Base-by-base conservation (phyloP, 1,140 invertebrate species). In the Dinoponera quadriceps region DNA sequence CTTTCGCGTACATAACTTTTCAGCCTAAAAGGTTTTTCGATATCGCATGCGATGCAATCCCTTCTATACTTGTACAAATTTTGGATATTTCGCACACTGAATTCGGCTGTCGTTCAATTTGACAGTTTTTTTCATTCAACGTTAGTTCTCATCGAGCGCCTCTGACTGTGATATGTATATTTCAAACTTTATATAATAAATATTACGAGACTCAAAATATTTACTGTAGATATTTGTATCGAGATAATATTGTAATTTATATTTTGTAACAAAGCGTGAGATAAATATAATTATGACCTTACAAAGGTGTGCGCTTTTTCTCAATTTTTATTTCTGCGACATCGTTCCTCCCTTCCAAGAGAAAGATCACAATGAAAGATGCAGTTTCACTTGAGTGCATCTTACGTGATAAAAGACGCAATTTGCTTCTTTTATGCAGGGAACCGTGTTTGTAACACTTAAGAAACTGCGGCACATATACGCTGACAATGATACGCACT, bases 151-250 rank as follows among this genome's bases (percentile, higher is more conserved):
- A 69, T 57, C 55, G 25, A 29, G 69, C 44, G 55, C 38, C 3
- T 71, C 38, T 13, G 49, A 63, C 85, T 86, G 85, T 86, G 85
- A 86, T 84, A 86, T 84, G 59, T 80, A 83, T 80, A 72, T 82
- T 66, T 66, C 44, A 38, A 80, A 3, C 44, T 80, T 71, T 80
- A 69, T 80, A 69, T n/a, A 78, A 80, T 78, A 78, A 78, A 57
- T 38, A 63, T 38, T 27, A 9, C 65, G 44, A 59, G n/a, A 71
- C 22, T 69, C 5, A 63, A 71, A 38, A 33, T 69, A 48, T 48
- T 71, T 66, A 77, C 18, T 59, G 38, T 71, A 80, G 54, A 80
- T 51, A 59, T 80, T 69, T 29, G 68, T 57, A 68, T 78, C 22
- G 25, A 5, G 44, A 80, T n/a, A 4, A 71, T 80, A 80, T 66